Evolutionary conservation across 1,140 invertebrate species (phyloP), one percentile per base, ranked within the genome.

Genomic region (Epicauta chinensis): DNA sequence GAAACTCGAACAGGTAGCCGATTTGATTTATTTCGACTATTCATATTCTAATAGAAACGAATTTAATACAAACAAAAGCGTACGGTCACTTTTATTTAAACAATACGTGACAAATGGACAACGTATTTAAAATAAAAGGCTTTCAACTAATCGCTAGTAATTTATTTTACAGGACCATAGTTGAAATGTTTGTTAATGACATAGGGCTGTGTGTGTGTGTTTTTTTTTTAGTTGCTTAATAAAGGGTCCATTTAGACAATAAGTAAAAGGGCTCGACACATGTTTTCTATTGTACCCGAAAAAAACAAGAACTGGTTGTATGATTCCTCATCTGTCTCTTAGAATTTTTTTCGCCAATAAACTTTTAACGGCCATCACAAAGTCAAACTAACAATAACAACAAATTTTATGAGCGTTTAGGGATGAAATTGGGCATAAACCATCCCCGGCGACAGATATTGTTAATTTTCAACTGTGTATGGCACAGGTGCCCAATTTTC

Each of bases 201-300:
- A 37, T 37, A 23, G 23, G 23, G 23, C 23, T 23, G 23, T 23
- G 17, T 23, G 23, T 23, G 7, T 23, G 7, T n/a, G 7, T 23
- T 23, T 23, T 23, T 23, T 23, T 36, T 38, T 47, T 23, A 36
- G 36, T 15, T 34, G 32, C 45, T 38, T 47, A 47, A 47, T 47
- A 47, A 47, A 23, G 45, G 45, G 45, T 37, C 36, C 45, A 23
- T 23, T 23, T 23, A 23, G 23, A 23, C 23, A 23, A 23, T 23
- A 47, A 47, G 35, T 23, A 17, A 47, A 47, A 47, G 35, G 45
- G 45, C 23, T 23, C 45, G 45, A 47, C 45, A 47, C 45, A 47
- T 47, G 45, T 47, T 47, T 47, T 16, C 35, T 23, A 23, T 47
- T 47, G 45, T 47, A 17, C 14, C 9, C 23, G 7, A n/a, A 23